These are phyloP conservation scores for Ephestia elutella DNA, from an alignment of 1,140 invertebrate species.

Conservation along the genomic window DNA sequence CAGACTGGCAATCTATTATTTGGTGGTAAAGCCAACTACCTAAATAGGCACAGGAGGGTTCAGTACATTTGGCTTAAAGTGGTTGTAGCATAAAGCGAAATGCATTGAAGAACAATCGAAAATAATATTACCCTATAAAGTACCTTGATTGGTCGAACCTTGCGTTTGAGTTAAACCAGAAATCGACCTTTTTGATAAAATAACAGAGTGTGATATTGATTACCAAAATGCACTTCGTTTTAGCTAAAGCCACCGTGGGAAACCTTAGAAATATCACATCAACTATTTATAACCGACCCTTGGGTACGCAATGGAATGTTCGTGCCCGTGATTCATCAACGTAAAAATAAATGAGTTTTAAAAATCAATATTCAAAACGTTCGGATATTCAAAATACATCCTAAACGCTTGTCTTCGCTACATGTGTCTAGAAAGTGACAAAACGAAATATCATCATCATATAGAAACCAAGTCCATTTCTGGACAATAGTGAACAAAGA, in stretches of 20 bases:
- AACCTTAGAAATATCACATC: conserved; percentile 64
- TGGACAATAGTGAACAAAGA: no score
- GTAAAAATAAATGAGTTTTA: no score
- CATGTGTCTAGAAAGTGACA: no score
- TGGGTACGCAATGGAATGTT: conserved; percentile 53
- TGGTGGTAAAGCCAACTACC: conserved; percentile 48
- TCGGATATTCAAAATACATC: no score
- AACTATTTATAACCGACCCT: conserved; percentile 45
- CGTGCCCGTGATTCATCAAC: neutral
- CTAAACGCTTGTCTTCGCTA: no score
- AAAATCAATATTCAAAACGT: no score
- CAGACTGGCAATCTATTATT: conserved; percentile 23
- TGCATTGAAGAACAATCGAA: neutral
- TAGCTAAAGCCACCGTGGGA: conserved; percentile 30
- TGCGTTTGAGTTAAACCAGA: neutral
- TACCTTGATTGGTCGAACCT: neutral
- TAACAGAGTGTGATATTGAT: neutral
- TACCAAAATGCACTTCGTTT: neutral
- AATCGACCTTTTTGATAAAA: neutral
- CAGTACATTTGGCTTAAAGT: conserved; percentile 70
- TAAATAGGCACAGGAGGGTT: conserved; percentile 72
- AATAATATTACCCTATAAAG: no score
- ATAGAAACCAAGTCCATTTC: no score
- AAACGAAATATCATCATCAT: no score
- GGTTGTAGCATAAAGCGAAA: conserved; percentile 12